Conservation (phyloP, 2,888 invertebrate genomes). For the Lithophane semibrunnea region DNA sequence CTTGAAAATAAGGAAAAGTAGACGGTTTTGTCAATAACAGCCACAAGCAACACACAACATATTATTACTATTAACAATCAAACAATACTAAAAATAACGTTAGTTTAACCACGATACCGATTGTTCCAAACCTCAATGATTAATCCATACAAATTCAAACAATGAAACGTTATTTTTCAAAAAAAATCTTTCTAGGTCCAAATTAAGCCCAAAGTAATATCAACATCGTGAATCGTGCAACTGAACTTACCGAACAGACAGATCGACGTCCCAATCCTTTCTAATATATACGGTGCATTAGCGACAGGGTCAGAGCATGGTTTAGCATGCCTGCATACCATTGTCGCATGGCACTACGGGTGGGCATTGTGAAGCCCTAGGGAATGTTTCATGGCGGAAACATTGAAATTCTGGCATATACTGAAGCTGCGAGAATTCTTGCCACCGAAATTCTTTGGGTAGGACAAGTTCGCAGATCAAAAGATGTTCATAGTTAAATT, state of each 20-base stretch:
- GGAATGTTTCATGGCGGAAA: conserved; percentile 22
- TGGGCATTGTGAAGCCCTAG: conserved; percentile 55
- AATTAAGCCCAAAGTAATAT: conserved; percentile 41
- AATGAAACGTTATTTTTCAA: background rate
- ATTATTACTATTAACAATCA: background rate
- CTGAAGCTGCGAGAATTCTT: background rate
- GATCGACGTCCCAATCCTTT: conserved; percentile 62
- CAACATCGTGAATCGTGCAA: conserved; percentile 52
- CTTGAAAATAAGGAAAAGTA: conserved; percentile 33
- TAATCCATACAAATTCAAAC: background rate
- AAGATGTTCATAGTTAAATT: background rate
- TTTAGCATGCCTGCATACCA: conserved; percentile 69
- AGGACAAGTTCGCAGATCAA: background rate
- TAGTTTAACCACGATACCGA: background rate
- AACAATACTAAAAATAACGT: background rate
- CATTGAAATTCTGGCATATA: background rate
- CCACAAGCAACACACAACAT: background rate
- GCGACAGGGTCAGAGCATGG: conserved; percentile 62
- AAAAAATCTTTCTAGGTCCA: background rate
- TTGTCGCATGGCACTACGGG: conserved; percentile 73
- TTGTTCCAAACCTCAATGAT: background rate
- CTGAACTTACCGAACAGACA: conserved; percentile 46
- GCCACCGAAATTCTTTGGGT: background rate
- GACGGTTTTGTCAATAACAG: background rate
- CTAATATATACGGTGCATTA: conserved; percentile 66